Evolutionary conservation across 2,797 vertebrate genomes (phyloP).

Genomic region (Eidolon dupreanum): DNA sequence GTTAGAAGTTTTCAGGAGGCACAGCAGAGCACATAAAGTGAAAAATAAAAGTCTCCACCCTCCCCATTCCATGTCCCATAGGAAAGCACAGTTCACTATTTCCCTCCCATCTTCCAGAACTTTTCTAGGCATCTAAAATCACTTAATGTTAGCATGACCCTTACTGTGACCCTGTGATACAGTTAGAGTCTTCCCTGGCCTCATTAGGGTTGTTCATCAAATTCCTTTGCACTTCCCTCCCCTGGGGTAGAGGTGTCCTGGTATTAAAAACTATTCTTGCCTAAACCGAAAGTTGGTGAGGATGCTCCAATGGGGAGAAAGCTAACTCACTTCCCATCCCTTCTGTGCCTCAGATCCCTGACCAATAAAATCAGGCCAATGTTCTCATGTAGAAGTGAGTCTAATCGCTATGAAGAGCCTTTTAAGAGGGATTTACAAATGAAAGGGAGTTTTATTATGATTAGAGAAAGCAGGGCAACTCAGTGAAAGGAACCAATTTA

Average conservation of each 20-base stretch:
- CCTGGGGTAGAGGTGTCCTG: neutral
- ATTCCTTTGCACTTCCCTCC: neutral
- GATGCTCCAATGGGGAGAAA: neutral
- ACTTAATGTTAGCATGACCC: neutral
- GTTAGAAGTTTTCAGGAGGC: neutral
- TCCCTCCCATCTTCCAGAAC: neutral
- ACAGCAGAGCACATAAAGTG: neutral
- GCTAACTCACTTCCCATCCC: neutral
- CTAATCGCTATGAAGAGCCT: neutral
- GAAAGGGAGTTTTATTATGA: neutral
- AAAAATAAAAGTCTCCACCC: neutral
- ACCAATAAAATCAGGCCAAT: neutral
- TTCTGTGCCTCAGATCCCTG: neutral
- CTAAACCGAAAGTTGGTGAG: neutral
- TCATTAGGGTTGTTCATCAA: neutral
- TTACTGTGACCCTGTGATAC: too few species aligned
- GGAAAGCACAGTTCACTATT: neutral
- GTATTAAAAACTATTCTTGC: neutral
- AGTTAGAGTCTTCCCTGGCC: neutral
- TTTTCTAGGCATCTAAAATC: neutral
- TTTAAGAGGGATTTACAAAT: neutral
- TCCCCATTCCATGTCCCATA: neutral
- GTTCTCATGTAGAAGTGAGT: neutral
- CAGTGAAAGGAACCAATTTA: neutral
- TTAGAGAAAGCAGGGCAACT: neutral